Percentiles rank a stretch among this genome's conserved stretches.
These are phyloP conservation scores for Noctua fimbriata DNA, from an alignment of 2,888 invertebrate species.

Conservation along the genomic window DNA sequence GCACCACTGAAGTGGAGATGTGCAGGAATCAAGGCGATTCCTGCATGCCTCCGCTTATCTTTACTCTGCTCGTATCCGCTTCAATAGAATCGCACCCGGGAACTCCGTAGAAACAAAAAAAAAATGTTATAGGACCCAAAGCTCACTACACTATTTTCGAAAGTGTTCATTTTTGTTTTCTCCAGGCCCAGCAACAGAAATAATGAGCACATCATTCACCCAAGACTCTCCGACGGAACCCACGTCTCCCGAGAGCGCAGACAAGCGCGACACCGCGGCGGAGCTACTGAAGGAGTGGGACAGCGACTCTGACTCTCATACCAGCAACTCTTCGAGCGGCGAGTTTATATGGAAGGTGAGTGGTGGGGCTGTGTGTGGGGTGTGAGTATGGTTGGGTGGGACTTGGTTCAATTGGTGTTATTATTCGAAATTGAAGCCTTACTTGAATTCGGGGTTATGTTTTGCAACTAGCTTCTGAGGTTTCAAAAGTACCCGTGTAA, in stretches of 20 bases:
- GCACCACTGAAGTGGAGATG: too few species aligned
- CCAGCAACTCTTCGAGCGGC: constrained; percentile 93
- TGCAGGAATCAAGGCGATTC: too few species aligned
- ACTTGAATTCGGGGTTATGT: neutral
- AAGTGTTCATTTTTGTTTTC: too few species aligned
- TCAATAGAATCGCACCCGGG: too few species aligned
- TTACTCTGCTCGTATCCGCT: too few species aligned
- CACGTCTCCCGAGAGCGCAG: constrained; percentile 79
- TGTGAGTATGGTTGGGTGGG: constrained; percentile 6
- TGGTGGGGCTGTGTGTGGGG: constrained; percentile 8
- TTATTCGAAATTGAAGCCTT: neutral
- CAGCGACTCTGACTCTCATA: constrained; percentile 91
- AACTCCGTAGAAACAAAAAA: neutral
- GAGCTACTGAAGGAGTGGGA: constrained; percentile 92
- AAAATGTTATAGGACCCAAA: too few species aligned
- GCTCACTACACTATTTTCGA: neutral
- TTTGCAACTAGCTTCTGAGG: neutral
- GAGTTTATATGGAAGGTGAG: constrained; percentile 95
- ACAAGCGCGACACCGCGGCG: constrained; percentile 81
- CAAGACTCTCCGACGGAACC: constrained; percentile 88
- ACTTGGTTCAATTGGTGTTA: constrained; percentile 35
- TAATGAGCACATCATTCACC: constrained; percentile 87
- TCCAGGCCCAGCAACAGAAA: constrained; percentile 85
- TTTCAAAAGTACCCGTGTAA: neutral
- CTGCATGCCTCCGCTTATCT: too few species aligned